Evolutionary conservation across 2,113 vertebrate genomes (phyloP), one percentile per base, ranked within the genome.

Genomic region (Periophthalmus modestus): DNA sequence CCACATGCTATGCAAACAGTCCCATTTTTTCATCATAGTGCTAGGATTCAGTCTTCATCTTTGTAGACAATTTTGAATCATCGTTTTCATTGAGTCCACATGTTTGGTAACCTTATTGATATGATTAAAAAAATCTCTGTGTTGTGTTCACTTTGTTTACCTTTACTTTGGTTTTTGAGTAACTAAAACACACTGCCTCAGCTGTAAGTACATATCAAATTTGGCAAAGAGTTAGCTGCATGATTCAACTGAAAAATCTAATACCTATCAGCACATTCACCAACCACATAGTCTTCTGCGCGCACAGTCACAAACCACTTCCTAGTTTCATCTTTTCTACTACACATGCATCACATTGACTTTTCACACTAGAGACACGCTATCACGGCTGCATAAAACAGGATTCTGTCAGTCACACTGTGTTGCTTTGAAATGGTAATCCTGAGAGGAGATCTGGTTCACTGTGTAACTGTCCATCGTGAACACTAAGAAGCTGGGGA

Each of bases 291-390:
- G 46, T 11, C 57, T 1, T 57, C 7, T 58, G 34, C 36, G 55
- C 21, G 16, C 1, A 28, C 54, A 47, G 71, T 75, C 84, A 66
- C 74, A 72, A 34, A 66, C 7, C 71, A 76, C 55, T 72, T 88
- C 71, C 82, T 71, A 36, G 0, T 28, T 71, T 36, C n/a, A 75
- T 50, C 59, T n/a, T 2, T 0, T 58, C 23, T 3, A 36, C 0
- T 0, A 24, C n/a, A 58, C 67, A 72, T 34, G 46, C 34, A n/a
- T 58, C 16, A 48, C 66, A 68, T 15, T 66, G 23, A 78, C 75
- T 65, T 21, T n/a, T 4, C 21, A 5, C 13, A 48, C 66, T 46
- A 59, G 55, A 74, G 63, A 66, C 24, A 48, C 0, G 4, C 33
- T 39, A 69, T 63, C 69, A 43, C 9, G 24, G 28, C 43, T 12